Percentiles rank a stretch among this genome's conserved stretches.
Conservation (phyloP, 2,797 vertebrate genomes). For the Peromyscus melanophrys region DNA sequence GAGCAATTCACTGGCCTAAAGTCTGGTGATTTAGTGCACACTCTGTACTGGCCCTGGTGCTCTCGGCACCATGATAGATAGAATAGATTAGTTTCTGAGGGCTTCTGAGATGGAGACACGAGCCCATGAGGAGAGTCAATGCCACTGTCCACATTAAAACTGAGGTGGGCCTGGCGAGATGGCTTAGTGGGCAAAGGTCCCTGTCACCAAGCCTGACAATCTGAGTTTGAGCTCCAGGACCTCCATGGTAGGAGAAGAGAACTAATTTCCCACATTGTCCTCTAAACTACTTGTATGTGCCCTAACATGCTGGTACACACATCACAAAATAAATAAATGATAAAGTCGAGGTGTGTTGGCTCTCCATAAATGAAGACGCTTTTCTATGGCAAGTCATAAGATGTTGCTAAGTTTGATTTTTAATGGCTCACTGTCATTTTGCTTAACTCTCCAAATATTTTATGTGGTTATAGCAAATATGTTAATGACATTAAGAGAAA, state of each 20-base stretch:
- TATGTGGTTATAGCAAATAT: background rate
- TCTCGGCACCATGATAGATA: background rate
- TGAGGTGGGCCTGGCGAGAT: background rate
- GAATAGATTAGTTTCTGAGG: background rate
- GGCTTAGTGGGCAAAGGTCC: background rate
- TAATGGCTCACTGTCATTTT: background rate
- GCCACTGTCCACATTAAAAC: background rate
- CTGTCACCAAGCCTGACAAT: background rate
- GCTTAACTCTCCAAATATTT: background rate
- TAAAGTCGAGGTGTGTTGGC: background rate
- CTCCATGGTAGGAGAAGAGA: background rate
- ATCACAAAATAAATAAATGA: background rate
- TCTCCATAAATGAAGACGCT: background rate
- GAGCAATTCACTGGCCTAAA: background rate
- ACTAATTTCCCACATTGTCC: background rate
- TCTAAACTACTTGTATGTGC: background rate
- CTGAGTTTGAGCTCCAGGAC: background rate
- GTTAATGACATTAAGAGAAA: constrained; percentile 4
- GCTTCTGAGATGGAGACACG: background rate
- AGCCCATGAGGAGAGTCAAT: background rate
- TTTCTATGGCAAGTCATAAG: background rate
- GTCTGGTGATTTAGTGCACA: background rate
- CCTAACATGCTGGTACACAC: background rate
- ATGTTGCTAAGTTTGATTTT: background rate
- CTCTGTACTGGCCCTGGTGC: accelerated